Conservation (phyloP, 1,140 invertebrate genomes). For the Argopecten irradians region DNA sequence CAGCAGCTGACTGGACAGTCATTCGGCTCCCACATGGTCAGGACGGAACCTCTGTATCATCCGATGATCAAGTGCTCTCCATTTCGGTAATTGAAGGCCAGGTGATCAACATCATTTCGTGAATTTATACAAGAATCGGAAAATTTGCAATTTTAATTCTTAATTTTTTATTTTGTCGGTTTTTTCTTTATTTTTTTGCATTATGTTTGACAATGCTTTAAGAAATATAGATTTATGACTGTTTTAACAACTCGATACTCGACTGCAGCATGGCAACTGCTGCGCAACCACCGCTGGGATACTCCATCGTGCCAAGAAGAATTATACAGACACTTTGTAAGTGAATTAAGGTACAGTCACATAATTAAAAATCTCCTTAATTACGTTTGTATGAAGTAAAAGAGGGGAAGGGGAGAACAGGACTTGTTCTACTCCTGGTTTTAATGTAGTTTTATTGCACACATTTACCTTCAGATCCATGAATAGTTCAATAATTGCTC, state of each 20-base stretch:
- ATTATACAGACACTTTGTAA: too few relatives aligned
- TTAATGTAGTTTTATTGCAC: too few relatives aligned
- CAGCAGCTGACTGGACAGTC: neutral
- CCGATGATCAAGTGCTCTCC: neutral
- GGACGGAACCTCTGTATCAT: neutral
- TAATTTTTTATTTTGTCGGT: neutral
- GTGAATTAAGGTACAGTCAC: too few relatives aligned
- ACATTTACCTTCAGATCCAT: too few relatives aligned
- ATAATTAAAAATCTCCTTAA: too few relatives aligned
- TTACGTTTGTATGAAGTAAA: too few relatives aligned
- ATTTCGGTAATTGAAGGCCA: neutral
- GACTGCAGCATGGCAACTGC: neutral
- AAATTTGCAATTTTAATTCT: constrained; percentile 13
- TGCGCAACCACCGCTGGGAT: too few relatives aligned
- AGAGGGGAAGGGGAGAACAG: too few relatives aligned
- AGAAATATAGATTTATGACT: constrained; percentile 10
- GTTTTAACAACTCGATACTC: neutral
- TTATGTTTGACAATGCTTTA: neutral
- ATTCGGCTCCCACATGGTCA: neutral
- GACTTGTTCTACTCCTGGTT: too few relatives aligned
- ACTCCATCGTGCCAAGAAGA: too few relatives aligned
- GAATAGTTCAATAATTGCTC: too few relatives aligned
- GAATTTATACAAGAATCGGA: neutral
- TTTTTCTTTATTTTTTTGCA: neutral
- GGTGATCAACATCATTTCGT: neutral